A percentile compares a stretch with the other conserved stretches of the same genome.
phyloP scores from a whole-genome alignment of 1,140 invertebrate genomes.

The Odontomachus brunneus region DNA sequence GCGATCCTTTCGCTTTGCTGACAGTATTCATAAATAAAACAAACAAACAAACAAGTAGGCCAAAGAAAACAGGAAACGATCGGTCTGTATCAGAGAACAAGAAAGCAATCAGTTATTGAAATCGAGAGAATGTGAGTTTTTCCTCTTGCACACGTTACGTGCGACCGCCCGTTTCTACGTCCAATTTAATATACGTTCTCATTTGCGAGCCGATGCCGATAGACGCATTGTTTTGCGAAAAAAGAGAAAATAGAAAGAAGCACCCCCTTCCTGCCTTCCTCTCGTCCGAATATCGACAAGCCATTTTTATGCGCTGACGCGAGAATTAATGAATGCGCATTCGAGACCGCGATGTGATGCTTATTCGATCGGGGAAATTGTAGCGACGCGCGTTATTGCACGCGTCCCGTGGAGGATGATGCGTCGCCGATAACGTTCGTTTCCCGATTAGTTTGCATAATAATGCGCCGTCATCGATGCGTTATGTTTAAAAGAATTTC shows the following conservation, averaged over 20 bases:
- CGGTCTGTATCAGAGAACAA: neutral
- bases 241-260: neutral
- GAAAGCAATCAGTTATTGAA: neutral
- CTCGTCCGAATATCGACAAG: neutral
- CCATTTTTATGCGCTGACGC: slow-evolving; percentile 16
- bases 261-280: neutral
- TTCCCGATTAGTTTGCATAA: slow-evolving; percentile 29
- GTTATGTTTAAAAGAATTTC: slow-evolving; percentile 16
- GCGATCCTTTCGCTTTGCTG: too few species aligned
- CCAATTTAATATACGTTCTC: slow-evolving; percentile 15
- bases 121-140: neutral
- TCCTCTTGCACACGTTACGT: neutral
- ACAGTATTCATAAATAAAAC: neutral
- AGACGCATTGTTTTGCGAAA: slow-evolving; percentile 19
- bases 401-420: neutral
- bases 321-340: slow-evolving; percentile 42
- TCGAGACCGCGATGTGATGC: slow-evolving; percentile 5
- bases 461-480: neutral
- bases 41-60: too few species aligned
- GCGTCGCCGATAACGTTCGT: slow-evolving; percentile 2
- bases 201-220: neutral
- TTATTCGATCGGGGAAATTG: neutral
- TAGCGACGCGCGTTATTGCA: slow-evolving; percentile 18
- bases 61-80: neutral
- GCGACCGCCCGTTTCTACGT: neutral